Base-by-base conservation (phyloP, 1,140 invertebrate genomes). In the Eumeta japonica region DNA sequence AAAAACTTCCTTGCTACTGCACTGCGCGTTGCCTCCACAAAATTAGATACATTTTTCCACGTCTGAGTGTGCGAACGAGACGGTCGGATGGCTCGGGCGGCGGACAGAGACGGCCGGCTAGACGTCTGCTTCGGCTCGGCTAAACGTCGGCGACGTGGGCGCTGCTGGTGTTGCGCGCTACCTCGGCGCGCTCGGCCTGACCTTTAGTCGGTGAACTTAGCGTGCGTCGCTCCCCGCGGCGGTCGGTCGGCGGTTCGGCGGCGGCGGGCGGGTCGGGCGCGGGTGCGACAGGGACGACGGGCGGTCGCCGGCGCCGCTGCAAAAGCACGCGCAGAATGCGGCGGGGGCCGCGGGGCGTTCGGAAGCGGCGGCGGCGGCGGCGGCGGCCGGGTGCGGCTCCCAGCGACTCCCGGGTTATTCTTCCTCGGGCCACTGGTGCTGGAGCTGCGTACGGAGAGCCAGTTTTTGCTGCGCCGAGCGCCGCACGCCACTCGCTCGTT, bases 361-460 rank as follows among this genome's bases (percentile, higher is more conserved):
- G 71, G 74, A 71, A 75, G 74, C 74, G 66, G 65, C 68, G 63
- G 72, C 68, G 67, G 68, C 43, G 14, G 45, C 74, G 72, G 68
- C 73, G 64, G 71, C 46, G 33, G 40, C n/a, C n/a, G n/a, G n/a
- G n/a, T n/a, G 60, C 66, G 72, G 75, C 72, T 75, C 67, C 72
- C 72, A n/a, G 5, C 20, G 20, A 24, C 20, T 24, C 20, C 20
- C 70, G 70, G 65, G 65, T 77, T 77, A 77, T 77, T 77, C 74
- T 75, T 73, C 71, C 64, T 72, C 67, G 66, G 72, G 72, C 72
- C 74, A 77, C 74, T 75, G 62, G 58, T 64, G 67, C 58, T 66
- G 60, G 63, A 73, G 62, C 65, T 62, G 58, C 63, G 68, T 67
- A 70, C 55, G 58, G 62, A 56, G 54, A 67, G 64, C 63, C 59